Evolutionary conservation across 2,888 invertebrate species (phyloP).

Genomic region (Stenodera caucasica): DNA sequence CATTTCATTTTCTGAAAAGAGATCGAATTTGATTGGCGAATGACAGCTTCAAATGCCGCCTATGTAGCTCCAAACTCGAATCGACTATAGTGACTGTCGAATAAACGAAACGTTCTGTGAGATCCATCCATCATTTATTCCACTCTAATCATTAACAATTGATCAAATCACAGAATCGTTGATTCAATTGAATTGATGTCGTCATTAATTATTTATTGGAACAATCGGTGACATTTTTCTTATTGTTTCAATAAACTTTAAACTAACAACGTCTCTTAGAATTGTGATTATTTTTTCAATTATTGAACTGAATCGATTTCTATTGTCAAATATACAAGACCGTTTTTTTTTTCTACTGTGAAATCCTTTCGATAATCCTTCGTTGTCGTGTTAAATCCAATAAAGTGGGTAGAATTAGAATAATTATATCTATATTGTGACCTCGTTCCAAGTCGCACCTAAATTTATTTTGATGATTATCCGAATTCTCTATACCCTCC

Average conservation of each 20-base stretch:
- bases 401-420: background rate
- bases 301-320: background rate
- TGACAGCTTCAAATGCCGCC: too few relatives aligned
- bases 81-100: too few relatives aligned
- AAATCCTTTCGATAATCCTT: background rate
- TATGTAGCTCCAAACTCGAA: too few relatives aligned
- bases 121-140: background rate
- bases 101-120: too few relatives aligned
- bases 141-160: background rate
- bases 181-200: background rate
- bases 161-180: background rate
- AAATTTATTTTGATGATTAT: background rate
- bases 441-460: background rate
- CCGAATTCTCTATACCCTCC: background rate
- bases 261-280: too few relatives aligned
- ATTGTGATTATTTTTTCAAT: background rate
- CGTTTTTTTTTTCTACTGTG: too few relatives aligned
- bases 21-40: too few relatives aligned
- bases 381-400: background rate
- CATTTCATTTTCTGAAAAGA: too few relatives aligned
- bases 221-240: background rate
- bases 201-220: background rate
- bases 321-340: too few relatives aligned
- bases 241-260: background rate
- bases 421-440: conserved; percentile 1